These are phyloP conservation scores for Ostrea denselamellosa DNA, from an alignment of 1,140 invertebrate genomes.

Conservation along the genomic window DNA sequence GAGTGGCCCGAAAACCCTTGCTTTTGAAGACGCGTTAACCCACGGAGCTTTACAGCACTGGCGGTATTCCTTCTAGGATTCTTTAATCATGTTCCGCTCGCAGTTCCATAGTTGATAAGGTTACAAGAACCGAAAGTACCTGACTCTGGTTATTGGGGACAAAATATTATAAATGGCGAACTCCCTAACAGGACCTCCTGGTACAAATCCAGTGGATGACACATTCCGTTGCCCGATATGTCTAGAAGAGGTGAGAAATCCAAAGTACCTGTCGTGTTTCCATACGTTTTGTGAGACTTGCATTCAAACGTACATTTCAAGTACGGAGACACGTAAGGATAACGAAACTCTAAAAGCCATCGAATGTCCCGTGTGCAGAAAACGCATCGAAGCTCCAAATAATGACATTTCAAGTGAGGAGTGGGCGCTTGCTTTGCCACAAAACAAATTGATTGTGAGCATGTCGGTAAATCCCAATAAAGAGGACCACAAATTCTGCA, in stretches of 20 bases:
- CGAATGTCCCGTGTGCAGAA: constrained; percentile 46
- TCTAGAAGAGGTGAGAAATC: constrained; percentile 43
- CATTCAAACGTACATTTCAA: constrained; percentile 45
- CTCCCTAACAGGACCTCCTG: too few relatives aligned
- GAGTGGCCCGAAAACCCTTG: too few relatives aligned
- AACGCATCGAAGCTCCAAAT: not conserved
- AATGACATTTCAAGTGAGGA: not conserved
- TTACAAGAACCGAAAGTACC: too few relatives aligned
- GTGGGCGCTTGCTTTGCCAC: constrained; percentile 2
- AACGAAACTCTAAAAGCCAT: not conserved
- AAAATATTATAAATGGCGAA: too few relatives aligned
- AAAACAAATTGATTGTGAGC: not conserved
- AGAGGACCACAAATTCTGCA: not conserved
- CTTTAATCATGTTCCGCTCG: too few relatives aligned
- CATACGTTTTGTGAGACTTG: constrained; percentile 54
- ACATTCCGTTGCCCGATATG: constrained; percentile 49
- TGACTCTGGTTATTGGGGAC: too few relatives aligned
- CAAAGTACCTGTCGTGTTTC: constrained; percentile 51
- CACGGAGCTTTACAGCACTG: too few relatives aligned
- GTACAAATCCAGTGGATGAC: not conserved
- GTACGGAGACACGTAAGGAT: not conserved
- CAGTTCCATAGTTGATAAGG: too few relatives aligned
- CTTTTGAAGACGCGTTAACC: too few relatives aligned
- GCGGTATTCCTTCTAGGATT: too few relatives aligned
- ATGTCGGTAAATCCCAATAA: not conserved